These are phyloP conservation scores for Zonitis immaculata DNA, from an alignment of 2,888 invertebrate species.

Conservation along the genomic window DNA sequence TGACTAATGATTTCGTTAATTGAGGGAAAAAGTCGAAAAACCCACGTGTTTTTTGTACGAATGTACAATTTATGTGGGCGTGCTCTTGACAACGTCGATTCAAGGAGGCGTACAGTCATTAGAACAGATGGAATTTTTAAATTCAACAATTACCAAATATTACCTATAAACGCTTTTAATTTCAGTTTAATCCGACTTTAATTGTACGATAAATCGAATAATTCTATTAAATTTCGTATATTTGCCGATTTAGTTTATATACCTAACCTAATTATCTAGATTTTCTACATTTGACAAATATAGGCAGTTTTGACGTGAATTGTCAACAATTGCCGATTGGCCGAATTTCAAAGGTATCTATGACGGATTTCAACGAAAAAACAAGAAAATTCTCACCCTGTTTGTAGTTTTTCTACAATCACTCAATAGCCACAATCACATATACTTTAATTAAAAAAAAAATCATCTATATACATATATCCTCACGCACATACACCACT, in stretches of 20 bases:
- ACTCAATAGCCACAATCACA: background rate
- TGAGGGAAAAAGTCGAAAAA: constrained; percentile 28
- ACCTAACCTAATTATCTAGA: background rate
- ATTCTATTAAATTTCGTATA: background rate
- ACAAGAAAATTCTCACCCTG: background rate
- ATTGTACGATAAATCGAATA: too few relatives aligned
- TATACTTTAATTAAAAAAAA: background rate
- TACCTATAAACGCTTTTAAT: background rate
- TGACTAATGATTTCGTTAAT: constrained; percentile 13
- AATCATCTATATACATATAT: background rate
- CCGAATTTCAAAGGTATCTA: background rate
- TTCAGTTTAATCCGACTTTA: background rate
- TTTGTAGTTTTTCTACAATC: background rate
- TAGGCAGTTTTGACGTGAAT: constrained; percentile 21
- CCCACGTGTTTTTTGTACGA: constrained; percentile 30
- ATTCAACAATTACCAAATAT: constrained; percentile 15
- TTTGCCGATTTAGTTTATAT: background rate
- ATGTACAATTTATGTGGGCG: constrained; percentile 31
- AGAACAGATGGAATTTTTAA: constrained; percentile 20
- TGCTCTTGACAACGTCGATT: constrained; percentile 19
- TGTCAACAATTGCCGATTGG: constrained; percentile 8
- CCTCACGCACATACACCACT: too few relatives aligned
- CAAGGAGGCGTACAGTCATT: constrained; percentile 25
- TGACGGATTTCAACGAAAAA: background rate
- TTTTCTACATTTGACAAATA: constrained; percentile 8